Conservation (phyloP, 2,113 vertebrate species). For the Geococcyx californianus region DNA sequence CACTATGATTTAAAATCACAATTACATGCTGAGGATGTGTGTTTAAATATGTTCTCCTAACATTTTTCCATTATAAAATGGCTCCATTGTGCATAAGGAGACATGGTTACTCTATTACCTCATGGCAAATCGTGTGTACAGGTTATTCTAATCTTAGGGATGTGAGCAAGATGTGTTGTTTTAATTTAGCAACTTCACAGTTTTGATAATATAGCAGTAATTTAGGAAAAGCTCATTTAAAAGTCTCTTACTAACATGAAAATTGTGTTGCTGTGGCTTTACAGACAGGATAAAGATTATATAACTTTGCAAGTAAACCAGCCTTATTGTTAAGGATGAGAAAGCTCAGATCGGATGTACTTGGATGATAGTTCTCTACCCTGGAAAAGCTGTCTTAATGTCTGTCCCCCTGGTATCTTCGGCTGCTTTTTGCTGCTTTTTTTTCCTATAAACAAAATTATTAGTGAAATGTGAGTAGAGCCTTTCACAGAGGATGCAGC, state of each 20-base stretch:
- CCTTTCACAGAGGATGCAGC: not conserved
- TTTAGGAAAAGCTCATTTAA: not conserved
- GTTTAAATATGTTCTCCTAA: not conserved
- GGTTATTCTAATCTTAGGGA: not conserved
- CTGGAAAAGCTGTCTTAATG: slow-evolving; percentile 22
- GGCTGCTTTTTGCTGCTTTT: not conserved
- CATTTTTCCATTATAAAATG: not conserved
- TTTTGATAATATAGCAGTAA: not conserved
- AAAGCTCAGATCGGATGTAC: slow-evolving; percentile 26
- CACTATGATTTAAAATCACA: not conserved
- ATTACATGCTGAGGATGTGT: not conserved
- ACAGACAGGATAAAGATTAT: not conserved
- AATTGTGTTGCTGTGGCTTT: not conserved
- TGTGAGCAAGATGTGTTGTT: not conserved
- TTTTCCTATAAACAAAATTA: not conserved
- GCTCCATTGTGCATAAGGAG: not conserved
- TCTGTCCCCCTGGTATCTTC: not conserved
- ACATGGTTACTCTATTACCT: not conserved
- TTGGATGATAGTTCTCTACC: not conserved
- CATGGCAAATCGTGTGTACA: not conserved
- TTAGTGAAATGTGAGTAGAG: not conserved
- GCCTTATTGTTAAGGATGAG: slow-evolving; percentile 18
- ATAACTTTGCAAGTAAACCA: not conserved
- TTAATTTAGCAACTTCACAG: not conserved
- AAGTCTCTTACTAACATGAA: not conserved